Evolutionary conservation across 2,113 vertebrate species (phyloP).

Genomic region (Anhinga anhinga): DNA sequence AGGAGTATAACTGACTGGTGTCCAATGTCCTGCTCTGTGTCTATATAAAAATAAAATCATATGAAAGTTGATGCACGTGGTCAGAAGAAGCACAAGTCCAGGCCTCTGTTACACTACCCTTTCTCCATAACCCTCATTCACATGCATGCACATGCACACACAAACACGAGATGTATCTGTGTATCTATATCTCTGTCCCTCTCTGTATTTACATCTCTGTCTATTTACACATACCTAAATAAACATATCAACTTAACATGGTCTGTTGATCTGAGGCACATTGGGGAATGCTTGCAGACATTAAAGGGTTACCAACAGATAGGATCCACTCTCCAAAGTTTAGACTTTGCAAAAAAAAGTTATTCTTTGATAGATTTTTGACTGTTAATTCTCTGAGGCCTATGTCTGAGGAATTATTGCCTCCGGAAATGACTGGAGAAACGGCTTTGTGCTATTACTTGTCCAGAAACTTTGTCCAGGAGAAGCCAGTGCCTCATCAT

Average conservation of each 20-base stretch:
- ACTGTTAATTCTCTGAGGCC: neutral
- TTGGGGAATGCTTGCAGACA: neutral
- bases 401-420: neutral
- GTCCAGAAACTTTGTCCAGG: neutral
- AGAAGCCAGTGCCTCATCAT: neutral
- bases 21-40: neutral
- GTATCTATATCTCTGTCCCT: neutral
- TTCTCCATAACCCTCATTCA: neutral
- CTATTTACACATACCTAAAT: neutral
- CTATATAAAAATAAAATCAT: neutral
- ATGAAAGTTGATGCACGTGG: neutral
- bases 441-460: neutral
- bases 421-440: neutral
- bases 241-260: neutral
- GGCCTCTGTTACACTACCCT: neutral
- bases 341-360: neutral
- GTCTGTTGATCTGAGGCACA: neutral
- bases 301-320: neutral
- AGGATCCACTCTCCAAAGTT: neutral
- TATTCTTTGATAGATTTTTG: neutral
- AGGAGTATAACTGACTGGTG: neutral
- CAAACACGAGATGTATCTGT: neutral
- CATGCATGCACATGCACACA: neutral
- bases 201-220: neutral
- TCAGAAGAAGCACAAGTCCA: neutral